Percentiles rank a stretch among this genome's conserved stretches.
These are phyloP conservation scores for Hydrochoerus hydrochaeris DNA, from an alignment of 2,113 vertebrate genomes.

Conservation along the genomic window DNA sequence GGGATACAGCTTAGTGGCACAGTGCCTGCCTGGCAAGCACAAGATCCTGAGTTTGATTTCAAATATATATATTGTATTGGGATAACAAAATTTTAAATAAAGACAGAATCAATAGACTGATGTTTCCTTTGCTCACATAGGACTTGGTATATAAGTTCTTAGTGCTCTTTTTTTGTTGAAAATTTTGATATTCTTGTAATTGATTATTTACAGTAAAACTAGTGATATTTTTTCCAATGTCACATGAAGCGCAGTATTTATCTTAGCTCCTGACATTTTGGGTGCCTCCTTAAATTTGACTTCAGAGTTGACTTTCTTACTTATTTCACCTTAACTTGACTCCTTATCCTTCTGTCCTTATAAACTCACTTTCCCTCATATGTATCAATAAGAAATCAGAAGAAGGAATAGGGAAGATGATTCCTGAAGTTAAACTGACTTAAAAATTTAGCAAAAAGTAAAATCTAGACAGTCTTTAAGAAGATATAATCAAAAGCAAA, in stretches of 20 bases:
- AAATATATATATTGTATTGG: too few species aligned
- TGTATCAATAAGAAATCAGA: not conserved
- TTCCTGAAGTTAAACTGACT: not conserved
- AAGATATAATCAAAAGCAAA: not conserved
- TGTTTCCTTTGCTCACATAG: not conserved
- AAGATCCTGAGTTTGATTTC: too few species aligned
- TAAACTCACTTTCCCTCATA: not conserved
- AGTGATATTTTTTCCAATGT: not conserved
- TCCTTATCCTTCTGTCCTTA: not conserved
- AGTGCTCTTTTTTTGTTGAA: not conserved
- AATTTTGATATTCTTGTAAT: not conserved
- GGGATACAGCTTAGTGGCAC: too few species aligned
- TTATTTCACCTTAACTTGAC: not conserved
- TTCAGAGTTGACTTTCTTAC: too few species aligned
- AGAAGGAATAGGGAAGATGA: not conserved
- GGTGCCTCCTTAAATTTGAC: not conserved
- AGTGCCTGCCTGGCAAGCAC: too few species aligned
- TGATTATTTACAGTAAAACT: not conserved
- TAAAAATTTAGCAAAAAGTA: constrained; percentile 4
- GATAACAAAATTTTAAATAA: not conserved
- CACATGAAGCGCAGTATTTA: not conserved
- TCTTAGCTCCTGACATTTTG: not conserved
- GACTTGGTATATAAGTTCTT: not conserved
- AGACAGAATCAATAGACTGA: not conserved
- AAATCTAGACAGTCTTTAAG: not conserved